These are phyloP conservation scores for Dicrostonyx torquatus DNA, from an alignment of 2,797 vertebrate genomes.

Conservation along the genomic window DNA sequence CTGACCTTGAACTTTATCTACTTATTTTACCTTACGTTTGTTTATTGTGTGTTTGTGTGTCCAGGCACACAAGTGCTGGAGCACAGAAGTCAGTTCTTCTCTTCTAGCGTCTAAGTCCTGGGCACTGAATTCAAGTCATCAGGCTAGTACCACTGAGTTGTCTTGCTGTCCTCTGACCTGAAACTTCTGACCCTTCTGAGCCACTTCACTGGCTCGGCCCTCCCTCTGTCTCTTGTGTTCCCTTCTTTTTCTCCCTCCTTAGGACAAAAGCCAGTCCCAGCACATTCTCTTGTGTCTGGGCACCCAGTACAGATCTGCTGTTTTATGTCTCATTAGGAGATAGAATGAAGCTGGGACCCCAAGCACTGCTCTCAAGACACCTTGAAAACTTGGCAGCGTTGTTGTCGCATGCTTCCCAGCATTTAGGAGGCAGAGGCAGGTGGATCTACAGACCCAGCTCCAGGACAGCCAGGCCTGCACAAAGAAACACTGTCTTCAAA, in stretches of 20 bases:
- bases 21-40: not conserved
- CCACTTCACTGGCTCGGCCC: not conserved
- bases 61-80: too few species aligned
- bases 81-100: not conserved
- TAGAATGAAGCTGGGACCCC: rapidly evolving
- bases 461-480: not conserved
- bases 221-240: not conserved
- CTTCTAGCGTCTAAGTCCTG: not conserved
- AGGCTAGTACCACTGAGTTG: not conserved
- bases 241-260: not conserved
- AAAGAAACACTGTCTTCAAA: not conserved
- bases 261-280: not conserved
- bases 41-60: not conserved
- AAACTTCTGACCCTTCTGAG: not conserved
- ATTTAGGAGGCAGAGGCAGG: not conserved
- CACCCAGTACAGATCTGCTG: not conserved
- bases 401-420: too few species aligned
- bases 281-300: not conserved
- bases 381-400: not conserved
- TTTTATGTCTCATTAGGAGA: not conserved
- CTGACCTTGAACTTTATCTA: not conserved
- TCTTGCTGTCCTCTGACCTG: not conserved
- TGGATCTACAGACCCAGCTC: not conserved
- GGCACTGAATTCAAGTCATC: not conserved
- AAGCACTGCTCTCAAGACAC: not conserved